Evolutionary conservation across 2,797 vertebrate species (phyloP), one percentile per base, ranked within the genome.

Genomic region (Betta splendens): DNA sequence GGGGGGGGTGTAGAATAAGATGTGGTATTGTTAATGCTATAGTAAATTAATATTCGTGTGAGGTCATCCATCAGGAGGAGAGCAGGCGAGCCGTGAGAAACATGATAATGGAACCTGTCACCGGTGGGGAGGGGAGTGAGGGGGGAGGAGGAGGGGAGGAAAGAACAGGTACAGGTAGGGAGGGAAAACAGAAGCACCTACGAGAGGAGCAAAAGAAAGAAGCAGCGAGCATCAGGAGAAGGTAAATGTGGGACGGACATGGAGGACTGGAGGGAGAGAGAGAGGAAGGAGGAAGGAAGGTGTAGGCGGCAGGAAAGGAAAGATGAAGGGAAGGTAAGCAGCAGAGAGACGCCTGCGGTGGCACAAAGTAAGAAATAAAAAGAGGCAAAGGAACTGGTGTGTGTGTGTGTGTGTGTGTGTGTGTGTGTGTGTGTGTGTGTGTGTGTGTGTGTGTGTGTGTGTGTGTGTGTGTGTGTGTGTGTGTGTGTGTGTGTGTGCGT

Each of bases 11-110:
- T 78, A 75, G 88, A 87, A 78, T 86, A 83, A 83, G 48, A 77
- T 83, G 85, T 87, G 87, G 86, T 88, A 85, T 81, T 88, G 88
- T 89, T 90, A 91, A 91, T 86, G 81, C 89, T 87, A 89, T 84
- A 89, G 84, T 85, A 90, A 84, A 92, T 88, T 88, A 87, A 92
- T 91, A 92, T 88, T 92, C 86, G 68, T 67, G 69, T 89, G 85
- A 85, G 89, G 90, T 91, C 92, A 91, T 89, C 89, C 82, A 77
- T 73, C 87, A 65, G 86, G 74, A 83, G 83, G 64, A 48, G 81
- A 88, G 72, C 67, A 77, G 43, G 69, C 72, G 82, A 82, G 77
- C 66, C 83, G 64, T 84, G 85, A 89, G 85, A 87, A 86, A 87
- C 72, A 69, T 85, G 77, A 91, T 90, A 90, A 93, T 91, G 85